These are phyloP conservation scores for Nomada fucata DNA, from an alignment of 2,888 invertebrate species.

Conservation along the genomic window DNA sequence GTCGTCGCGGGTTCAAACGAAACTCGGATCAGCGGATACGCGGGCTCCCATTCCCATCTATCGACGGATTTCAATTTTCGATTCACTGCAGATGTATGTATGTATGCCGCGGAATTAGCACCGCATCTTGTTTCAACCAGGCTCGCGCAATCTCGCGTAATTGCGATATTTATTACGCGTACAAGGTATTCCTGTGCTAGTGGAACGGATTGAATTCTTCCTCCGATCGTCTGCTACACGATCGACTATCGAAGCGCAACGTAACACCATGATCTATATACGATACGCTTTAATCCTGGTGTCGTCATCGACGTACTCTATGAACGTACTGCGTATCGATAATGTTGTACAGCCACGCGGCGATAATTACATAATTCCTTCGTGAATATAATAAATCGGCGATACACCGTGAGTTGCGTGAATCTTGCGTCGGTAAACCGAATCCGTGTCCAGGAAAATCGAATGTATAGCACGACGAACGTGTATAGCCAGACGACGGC, in stretches of 20 bases:
- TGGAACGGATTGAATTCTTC: conserved; percentile 34
- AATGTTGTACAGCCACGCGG: too few relatives aligned
- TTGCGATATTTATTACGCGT: conserved; percentile 34
- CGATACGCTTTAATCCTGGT: not conserved
- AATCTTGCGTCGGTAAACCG: not conserved
- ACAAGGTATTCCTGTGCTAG: not conserved
- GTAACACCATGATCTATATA: not conserved
- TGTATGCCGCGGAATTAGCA: not conserved
- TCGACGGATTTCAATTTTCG: conserved; percentile 13
- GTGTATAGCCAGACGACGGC: conserved; percentile 25
- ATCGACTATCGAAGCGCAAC: conserved; percentile 47
- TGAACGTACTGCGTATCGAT: not conserved
- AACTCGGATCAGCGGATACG: not conserved
- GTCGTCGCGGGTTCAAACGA: not conserved
- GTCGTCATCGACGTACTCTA: not conserved
- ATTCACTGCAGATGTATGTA: not conserved
- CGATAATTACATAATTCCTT: conserved; percentile 5
- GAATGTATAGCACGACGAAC: not conserved
- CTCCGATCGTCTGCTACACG: conserved; percentile 49
- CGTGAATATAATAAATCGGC: not conserved
- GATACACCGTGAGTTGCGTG: not conserved
- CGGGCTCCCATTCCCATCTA: not conserved
- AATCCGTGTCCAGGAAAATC: conserved; percentile 9
- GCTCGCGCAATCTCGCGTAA: conserved; percentile 43
- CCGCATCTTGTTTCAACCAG: conserved; percentile 7